These are phyloP conservation scores for Buphagus erythrorhynchus DNA, from an alignment of 2,797 vertebrate species.

Conservation along the genomic window DNA sequence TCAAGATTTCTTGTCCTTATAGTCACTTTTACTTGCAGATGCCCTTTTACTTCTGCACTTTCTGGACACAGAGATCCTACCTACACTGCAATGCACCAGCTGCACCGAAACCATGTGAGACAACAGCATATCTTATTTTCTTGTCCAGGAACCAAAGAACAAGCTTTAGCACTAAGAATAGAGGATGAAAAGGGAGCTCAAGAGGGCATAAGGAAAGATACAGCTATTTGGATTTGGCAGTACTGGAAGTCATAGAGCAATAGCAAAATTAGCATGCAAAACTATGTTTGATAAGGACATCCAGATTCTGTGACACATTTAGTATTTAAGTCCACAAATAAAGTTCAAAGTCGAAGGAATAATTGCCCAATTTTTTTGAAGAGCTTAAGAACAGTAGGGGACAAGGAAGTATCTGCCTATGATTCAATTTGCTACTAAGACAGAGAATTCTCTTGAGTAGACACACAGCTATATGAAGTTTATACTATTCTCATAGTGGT, in stretches of 20 bases:
- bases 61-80: background rate
- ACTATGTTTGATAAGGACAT: background rate
- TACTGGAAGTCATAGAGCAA: rapidly evolving
- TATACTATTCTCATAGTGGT: background rate
- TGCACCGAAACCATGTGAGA: rapidly evolving
- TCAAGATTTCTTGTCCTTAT: background rate
- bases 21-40: background rate
- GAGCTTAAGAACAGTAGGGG: background rate
- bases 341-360: background rate
- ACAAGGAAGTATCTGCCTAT: background rate
- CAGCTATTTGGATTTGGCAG: background rate
- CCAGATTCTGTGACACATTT: background rate
- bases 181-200: background rate
- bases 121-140: background rate
- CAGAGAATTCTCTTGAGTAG: background rate
- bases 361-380: background rate
- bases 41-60: background rate
- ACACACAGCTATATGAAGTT: rapidly evolving
- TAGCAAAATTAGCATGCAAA: background rate
- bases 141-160: background rate
- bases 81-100: background rate
- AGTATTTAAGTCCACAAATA: background rate
- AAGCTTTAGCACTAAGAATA: background rate
- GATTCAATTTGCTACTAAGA: background rate
- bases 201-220: background rate